A percentile compares a stretch with the other conserved stretches of the same genome.
Evolutionary conservation across 2,113 vertebrate species (phyloP).

Genomic region (Phodopus roborovskii): DNA sequence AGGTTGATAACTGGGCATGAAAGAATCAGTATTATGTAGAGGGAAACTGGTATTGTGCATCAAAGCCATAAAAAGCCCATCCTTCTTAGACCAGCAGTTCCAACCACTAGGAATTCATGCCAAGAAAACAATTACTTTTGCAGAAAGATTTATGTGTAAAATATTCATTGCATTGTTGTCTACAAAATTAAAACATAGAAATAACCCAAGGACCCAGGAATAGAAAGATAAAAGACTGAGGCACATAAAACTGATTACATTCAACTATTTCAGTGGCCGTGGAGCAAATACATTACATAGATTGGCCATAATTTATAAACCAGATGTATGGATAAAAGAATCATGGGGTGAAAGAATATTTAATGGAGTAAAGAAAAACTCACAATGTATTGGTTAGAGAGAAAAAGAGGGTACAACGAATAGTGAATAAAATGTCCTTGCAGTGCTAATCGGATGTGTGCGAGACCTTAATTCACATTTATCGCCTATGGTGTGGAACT

Average conservation of each 20-base stretch:
- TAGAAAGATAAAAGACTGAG: conserved; percentile 12
- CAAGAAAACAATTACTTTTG: conserved; percentile 46
- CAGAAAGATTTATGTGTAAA: conserved; percentile 59
- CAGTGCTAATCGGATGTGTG: background rate
- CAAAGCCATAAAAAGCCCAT: conserved; percentile 1
- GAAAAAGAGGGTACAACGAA: background rate
- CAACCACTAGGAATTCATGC: background rate
- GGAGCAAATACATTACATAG: background rate
- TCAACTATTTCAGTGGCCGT: background rate
- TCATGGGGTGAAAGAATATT: background rate
- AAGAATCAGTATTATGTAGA: background rate
- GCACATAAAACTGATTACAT: conserved; percentile 36
- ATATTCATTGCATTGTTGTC: conserved; percentile 25
- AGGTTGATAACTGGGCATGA: background rate
- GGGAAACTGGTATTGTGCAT: background rate
- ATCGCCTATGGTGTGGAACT: background rate
- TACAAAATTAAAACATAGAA: conserved; percentile 54
- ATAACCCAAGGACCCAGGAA: conserved; percentile 46
- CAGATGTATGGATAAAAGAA: conserved; percentile 30
- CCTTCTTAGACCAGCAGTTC: background rate
- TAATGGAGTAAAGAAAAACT: background rate
- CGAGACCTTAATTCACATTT: background rate
- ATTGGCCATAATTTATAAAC: conserved; percentile 9
- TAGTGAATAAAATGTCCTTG: background rate
- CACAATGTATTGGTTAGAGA: background rate